These are phyloP conservation scores for Pycnonotus jocosus DNA, from an alignment of 2,113 vertebrate genomes.

Conservation along the genomic window DNA sequence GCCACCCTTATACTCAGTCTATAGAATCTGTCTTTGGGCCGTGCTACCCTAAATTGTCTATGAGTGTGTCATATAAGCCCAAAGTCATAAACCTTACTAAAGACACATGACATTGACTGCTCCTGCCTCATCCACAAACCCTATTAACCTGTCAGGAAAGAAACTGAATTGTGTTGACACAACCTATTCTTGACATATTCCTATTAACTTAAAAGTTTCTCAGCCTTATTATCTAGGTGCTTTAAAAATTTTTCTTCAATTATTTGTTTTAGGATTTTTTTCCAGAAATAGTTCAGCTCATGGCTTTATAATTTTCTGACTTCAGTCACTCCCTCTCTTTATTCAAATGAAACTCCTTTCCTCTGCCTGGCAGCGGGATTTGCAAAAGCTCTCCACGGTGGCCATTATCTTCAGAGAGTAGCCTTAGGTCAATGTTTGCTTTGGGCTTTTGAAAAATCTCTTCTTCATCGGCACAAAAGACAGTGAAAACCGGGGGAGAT, in stretches of 20 bases:
- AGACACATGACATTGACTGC: not conserved
- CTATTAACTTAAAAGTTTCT: not conserved
- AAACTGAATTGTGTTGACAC: not conserved
- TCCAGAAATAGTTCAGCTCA: not conserved
- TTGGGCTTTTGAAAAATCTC: not conserved
- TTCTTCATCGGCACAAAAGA: not conserved
- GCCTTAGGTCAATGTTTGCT: not conserved
- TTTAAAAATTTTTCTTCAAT: not conserved
- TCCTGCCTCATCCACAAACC: not conserved
- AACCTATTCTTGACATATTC: not conserved
- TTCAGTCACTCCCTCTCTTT: not conserved
- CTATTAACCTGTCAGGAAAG: conserved; percentile 5
- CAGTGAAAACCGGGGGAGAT: not conserved
- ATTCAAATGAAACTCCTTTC: not conserved
- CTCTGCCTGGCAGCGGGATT: not conserved
- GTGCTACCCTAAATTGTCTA: not conserved
- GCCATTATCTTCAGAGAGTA: not conserved
- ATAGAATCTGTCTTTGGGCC: not conserved
- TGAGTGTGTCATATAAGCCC: not conserved
- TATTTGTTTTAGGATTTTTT: not conserved
- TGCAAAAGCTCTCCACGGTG: not conserved
- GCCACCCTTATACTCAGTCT: not conserved
- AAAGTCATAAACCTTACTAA: not conserved
- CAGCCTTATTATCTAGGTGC: not conserved
- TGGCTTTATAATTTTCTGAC: not conserved